Percentiles rank a stretch among this genome's conserved stretches.
These are phyloP conservation scores for Holothuria glaberrima DNA, from an alignment of 35 echinoderm and acorn worm genomes.

Conservation along the genomic window DNA sequence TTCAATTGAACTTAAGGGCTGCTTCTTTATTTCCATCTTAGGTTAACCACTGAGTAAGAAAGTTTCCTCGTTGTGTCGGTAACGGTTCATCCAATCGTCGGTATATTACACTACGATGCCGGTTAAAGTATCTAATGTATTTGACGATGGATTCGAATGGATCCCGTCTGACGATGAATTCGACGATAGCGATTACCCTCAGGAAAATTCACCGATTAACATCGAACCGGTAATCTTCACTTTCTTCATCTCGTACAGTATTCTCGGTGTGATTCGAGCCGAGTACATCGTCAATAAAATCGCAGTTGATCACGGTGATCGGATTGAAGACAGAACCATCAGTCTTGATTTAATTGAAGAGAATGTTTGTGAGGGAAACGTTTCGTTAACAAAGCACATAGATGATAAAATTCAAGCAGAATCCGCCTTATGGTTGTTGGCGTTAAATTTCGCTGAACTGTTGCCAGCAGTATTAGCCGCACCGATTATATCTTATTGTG, in stretches of 20 bases:
- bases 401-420: slow-evolving; percentile 25
- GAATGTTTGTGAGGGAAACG: not conserved
- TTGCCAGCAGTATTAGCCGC: slow-evolving; percentile 42
- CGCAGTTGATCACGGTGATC: slow-evolving; percentile 4
- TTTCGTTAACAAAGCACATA: not conserved
- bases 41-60: no score
- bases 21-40: no score
- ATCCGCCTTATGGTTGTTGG: slow-evolving; percentile 41
- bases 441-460: slow-evolving; percentile 50
- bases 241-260: slow-evolving; percentile 44
- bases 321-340: not conserved
- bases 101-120: slow-evolving; percentile 23
- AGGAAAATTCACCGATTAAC: not conserved
- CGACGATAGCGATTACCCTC: slow-evolving; percentile 1
- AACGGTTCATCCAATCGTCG: no score
- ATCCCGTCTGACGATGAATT: slow-evolving; percentile 47
- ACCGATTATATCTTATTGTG: slow-evolving; percentile 9
- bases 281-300: slow-evolving; percentile 55
- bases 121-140: slow-evolving; percentile 50
- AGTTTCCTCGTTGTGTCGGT: no score
- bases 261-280: slow-evolving; percentile 49
- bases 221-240: slow-evolving; percentile 50
- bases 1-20: no score
- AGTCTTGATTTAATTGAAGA: not conserved
- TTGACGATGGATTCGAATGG: slow-evolving; percentile 38